Evolutionary conservation across 2,888 invertebrate genomes (phyloP), one percentile per base, ranked within the genome.

Genomic region (Platynereis dumerilii): DNA sequence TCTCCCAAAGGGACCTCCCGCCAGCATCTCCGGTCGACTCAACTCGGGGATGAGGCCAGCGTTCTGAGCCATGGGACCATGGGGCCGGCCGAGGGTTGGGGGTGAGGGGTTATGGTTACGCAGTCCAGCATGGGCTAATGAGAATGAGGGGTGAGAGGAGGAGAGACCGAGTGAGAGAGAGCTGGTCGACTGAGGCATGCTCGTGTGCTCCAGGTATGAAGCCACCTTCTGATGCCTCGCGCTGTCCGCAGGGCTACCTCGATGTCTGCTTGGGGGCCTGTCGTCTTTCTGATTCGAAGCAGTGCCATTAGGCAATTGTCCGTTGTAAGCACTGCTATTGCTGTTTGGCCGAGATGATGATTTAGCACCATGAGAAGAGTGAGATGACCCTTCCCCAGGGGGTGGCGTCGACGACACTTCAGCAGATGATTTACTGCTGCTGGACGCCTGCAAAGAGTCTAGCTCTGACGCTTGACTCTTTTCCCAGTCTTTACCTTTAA

Each of bases 401-500:
- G 48, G 48, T 48, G 48, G 22, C 17, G 48, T 20, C n/a, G 17
- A 20, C 7, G 48, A 48, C 17, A 27, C 58, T 58, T n/a, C 15
- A 7, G 5, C 27, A 12, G 20, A 34, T 39, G 52, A 42, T 29
- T 42, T 34, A 24, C 52, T 56, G 45, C 26, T 28, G 15, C 55
- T 65, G 10, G 54, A 28, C 3, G 52, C 26, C 26, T 42, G 56
- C 5, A 17, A 57, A 2, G 56, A 27, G 27, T 42, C 55, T 2
- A 39, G 12, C 27, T 56, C 57, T 7, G 48, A 15, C 3, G 60
- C 26, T 28, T 62, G 15, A 15, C 34, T 44, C 48, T 42, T 42
- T 34, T 66, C 60, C 66, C 69, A 67, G 65, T 67, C 60, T 42
- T 69, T 69, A 22, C 69, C 69, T 39, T 69, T 67, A 1, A 64